phyloP scores from a whole-genome alignment of 2,888 invertebrate species.

The Acrobasis repandana region DNA sequence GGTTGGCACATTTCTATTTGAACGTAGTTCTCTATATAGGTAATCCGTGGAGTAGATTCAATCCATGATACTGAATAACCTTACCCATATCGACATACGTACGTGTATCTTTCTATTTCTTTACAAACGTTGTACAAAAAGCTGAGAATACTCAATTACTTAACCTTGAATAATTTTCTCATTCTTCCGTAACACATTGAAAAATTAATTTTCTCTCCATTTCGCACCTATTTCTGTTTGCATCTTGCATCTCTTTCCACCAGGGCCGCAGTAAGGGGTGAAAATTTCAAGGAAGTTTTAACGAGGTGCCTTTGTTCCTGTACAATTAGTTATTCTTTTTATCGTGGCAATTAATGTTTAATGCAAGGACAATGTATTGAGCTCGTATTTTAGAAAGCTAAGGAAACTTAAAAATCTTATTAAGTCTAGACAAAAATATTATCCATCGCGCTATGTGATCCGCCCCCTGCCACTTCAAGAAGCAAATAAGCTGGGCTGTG shows the following conservation, averaged over 20 bases:
- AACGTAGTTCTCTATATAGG: too few relatives aligned
- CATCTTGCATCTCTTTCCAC: background rate
- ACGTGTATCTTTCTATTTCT: background rate
- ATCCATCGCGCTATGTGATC: too few relatives aligned
- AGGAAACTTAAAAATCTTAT: too few relatives aligned
- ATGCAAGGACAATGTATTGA: constrained; percentile 13
- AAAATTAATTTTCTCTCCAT: constrained; percentile 9
- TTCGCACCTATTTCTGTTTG: background rate
- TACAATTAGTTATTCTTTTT: constrained; percentile 25
- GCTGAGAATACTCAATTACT: background rate
- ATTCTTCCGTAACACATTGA: constrained; percentile 12
- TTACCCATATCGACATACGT: too few relatives aligned
- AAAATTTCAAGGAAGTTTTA: constrained; percentile 22
- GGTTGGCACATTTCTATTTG: too few relatives aligned
- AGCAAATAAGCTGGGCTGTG: too few relatives aligned
- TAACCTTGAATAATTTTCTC: constrained; percentile 16
- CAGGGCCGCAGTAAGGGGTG: constrained; percentile 12
- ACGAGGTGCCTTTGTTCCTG: constrained; percentile 21
- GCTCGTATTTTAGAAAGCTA: constrained; percentile 1
- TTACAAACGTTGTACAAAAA: background rate
- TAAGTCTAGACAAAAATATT: too few relatives aligned
- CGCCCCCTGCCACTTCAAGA: too few relatives aligned
- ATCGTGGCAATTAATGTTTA: constrained; percentile 24
- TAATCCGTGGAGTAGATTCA: too few relatives aligned
- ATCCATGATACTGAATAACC: too few relatives aligned